A percentile compares a stretch with the other conserved stretches of the same genome.
These are phyloP conservation scores for Casuarius casuarius DNA, from an alignment of 2,113 vertebrate species.

Conservation along the genomic window DNA sequence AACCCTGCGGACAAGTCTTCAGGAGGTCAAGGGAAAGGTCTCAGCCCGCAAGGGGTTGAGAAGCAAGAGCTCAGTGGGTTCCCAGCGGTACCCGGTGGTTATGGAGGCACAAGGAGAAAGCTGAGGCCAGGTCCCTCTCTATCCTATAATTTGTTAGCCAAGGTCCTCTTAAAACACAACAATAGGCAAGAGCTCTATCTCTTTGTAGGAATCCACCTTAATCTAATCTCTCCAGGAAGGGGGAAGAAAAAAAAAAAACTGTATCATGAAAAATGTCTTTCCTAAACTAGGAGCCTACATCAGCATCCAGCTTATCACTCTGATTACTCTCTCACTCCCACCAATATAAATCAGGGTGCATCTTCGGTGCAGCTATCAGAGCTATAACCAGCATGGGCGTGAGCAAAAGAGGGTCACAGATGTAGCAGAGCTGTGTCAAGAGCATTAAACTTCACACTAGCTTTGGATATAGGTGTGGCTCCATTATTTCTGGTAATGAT, in stretches of 20 bases:
- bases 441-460: background rate
- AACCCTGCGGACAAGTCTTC: rapidly evolving
- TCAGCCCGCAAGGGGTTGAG: background rate
- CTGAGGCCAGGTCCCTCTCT: rapidly evolving
- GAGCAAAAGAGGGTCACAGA: background rate
- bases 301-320: background rate
- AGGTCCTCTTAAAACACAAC: background rate
- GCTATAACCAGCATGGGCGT: rapidly evolving
- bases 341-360: rapidly evolving
- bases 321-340: background rate
- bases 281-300: background rate
- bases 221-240: background rate
- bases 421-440: too few relatives aligned
- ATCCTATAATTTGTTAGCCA: too few relatives aligned
- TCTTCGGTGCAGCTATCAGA: background rate
- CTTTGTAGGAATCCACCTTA: background rate
- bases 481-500: background rate
- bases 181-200: background rate
- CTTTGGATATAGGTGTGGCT: background rate
- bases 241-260: background rate
- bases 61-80: background rate
- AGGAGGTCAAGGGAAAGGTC: rapidly evolving
- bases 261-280: background rate
- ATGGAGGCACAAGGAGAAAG: rapidly evolving
- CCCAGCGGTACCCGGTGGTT: background rate